Base-by-base conservation (phyloP, 1,140 invertebrate species). In the Belonocnema kinseyi region DNA sequence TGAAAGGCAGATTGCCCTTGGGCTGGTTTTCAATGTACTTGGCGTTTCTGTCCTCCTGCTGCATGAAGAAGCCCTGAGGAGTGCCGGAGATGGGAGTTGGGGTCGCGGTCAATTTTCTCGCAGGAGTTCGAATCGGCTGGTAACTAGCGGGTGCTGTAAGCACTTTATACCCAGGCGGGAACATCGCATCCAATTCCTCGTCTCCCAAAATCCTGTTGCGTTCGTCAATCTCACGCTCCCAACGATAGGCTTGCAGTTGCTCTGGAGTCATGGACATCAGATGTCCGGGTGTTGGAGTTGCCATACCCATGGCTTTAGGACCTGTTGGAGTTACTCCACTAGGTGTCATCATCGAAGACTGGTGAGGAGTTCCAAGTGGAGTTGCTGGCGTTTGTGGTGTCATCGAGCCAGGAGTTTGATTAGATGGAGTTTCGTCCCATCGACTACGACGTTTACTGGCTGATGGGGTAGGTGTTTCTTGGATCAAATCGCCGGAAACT, bases 211-310 rank as follows among this genome's bases (percentile, higher is more conserved):
- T 98, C 81, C 98, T 93, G 90, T 99, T 99, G 74, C 99, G 92
- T 88, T 99, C 98, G 87, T 99, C 99, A 76, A 99, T 99, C 92
- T 99, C 99, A 85, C 97, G 94, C 91, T 99, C 98, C 98, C 98
- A 99, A n/a, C 98, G 95, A 90, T 98, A 99, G 0, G 98, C 98
- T 89, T 99, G 98, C 78, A 99, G 91, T 90, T 99, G 98, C 91
- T 99, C 99, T 0, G 99, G 99, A 0, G 99, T 99, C 98, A 99
- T 99, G 1, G 97, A 96, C 80, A 98, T 95, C 66, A 99, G 92
- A 86, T 99, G 98, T 77, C 96, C 96, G 0, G 98, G 98, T 1
- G 98, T 98, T 0, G 99, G 99, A 0, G 99, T 99, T 0, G 97
- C 97, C 95, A 99, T 96, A 0, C 94, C 97, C 97, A 99, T 99